Evolutionary conservation across 2,888 invertebrate species (phyloP), one percentile per base, ranked within the genome.

Genomic region (Agrotis ipsilon): DNA sequence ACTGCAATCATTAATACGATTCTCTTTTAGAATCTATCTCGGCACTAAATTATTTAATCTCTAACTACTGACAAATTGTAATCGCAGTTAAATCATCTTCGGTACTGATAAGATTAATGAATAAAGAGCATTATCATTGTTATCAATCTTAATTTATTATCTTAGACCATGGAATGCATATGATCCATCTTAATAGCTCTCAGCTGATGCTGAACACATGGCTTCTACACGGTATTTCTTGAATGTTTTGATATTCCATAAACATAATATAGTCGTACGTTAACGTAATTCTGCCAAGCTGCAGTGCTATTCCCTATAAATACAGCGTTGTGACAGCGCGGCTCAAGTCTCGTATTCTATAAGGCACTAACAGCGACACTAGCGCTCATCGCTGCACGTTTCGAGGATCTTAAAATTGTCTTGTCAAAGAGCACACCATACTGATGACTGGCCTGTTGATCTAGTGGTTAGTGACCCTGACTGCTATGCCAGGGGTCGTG

Each of bases 131-230:
- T 16, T 57, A 80, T 64, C 69, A 60, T 4, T 24, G 7, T 61
- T 52, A 80, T 80, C 63, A 49, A 68, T 68, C 76, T 55, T 60
- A 77, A 76, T 80, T 64, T 80, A 68, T 75, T 51, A 75, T 49
- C 80, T 48, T 48, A 32, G 3, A 13, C 43, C n/a, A 13, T 49
- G 66, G 46, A 55, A 52, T 49, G 18, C 52, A 16, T 57, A 24
- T 59, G 32, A 48, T 49, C 48, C 32, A 43, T 51, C 46, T 32
- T 14, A 16, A 32, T 6, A 75, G 18, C 43, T 51, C 43, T 51
- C n/a, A 19, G 3, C 19, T 27, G 39, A 61, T 46, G 6, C 11
- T 54, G 11, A 54, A 48, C 68, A 58, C 16, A 39, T 58, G 55
- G 48, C 21, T 21, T n/a, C 16, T 45, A 27, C 27, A 32, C 43